Base-by-base conservation (phyloP, 2,113 vertebrate species). In the Aptenodytes forsteri region DNA sequence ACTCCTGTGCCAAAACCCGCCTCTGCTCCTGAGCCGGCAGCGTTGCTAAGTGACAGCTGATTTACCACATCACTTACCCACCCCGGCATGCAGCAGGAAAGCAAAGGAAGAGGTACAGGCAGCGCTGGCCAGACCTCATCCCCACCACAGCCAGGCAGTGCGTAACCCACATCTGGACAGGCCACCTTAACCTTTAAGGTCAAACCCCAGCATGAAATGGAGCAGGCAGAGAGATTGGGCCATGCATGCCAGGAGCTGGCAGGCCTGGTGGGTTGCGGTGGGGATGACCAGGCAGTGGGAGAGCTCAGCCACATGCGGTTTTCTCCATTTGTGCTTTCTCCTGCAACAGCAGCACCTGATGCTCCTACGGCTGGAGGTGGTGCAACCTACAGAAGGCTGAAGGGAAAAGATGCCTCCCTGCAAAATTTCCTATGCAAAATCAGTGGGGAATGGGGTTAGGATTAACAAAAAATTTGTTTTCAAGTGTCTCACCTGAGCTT, bases 1-100 rank as follows among this genome's bases (percentile, higher is more conserved):
- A 0, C 61, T 94, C 44, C 73, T 0, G 6, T 9, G 2, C 79
- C 86, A 83, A 88, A 90, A 54, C 70, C 64, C 3, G 1, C 18
- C 0, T 1, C 55, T 0, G 10, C 50, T 92, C 70, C n/a, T 23
- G 3, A 83, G 66, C 70, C 5, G 0, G 76, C 46, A 56, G 56
- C 7, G 73, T 97, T 97, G 97, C 95, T 97, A 91, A 96, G 96
- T 91, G 93, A 96, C 96, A 94, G 70, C 65, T 82, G 70, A 94
- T 78, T 77, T 85, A 79, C 91, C 67, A 38, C 77, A 59, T 84
- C 23, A 2, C 46, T 87, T 32, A 84, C 47, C 82, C 81, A 79
- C 26, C 73, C 38, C 4, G 0, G 64, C 25, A 59, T 12, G 10
- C 49, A 44, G 38, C 34, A 20, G 66, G 29, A 64, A 50, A 77